Conservation (phyloP, 64 coral and sea anemone genomes). For the Dendronephthya gigantea region DNA sequence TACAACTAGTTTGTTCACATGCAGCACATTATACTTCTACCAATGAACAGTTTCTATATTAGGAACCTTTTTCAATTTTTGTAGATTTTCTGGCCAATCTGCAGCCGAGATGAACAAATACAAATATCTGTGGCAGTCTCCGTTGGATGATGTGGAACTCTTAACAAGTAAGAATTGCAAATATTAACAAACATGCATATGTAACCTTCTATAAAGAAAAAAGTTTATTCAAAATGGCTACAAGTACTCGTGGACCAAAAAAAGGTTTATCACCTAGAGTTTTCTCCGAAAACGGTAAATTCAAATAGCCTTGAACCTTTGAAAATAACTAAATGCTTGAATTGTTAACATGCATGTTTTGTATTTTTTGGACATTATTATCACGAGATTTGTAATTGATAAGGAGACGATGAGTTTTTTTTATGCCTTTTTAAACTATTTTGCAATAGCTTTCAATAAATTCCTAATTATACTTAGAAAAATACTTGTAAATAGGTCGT, state of each 20-base stretch:
- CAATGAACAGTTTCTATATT: background rate
- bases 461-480: too few relatives aligned
- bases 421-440: background rate
- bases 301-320: background rate
- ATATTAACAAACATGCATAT: too few relatives aligned
- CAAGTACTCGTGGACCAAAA: too few relatives aligned
- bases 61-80: background rate
- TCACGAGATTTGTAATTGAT: too few relatives aligned
- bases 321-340: background rate
- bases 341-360: background rate
- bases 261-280: too few relatives aligned
- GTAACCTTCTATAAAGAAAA: too few relatives aligned
- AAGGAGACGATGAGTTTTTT: too few relatives aligned
- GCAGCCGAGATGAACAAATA: conserved; percentile 88
- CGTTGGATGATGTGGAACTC: conserved; percentile 68
- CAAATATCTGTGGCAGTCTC: conserved; percentile 72
- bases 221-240: too few relatives aligned
- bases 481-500: background rate
- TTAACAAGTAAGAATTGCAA: conserved; percentile 54
- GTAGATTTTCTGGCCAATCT: conserved; percentile 84
- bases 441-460: background rate
- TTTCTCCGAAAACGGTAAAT: too few relatives aligned
- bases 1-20: too few relatives aligned
- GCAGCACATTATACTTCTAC: too few relatives aligned
- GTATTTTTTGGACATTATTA: background rate